A percentile compares a stretch with the other conserved stretches of the same genome.
These are phyloP conservation scores for Drosophila mulleri DNA, from an alignment of 2,888 invertebrate species.

Conservation along the genomic window DNA sequence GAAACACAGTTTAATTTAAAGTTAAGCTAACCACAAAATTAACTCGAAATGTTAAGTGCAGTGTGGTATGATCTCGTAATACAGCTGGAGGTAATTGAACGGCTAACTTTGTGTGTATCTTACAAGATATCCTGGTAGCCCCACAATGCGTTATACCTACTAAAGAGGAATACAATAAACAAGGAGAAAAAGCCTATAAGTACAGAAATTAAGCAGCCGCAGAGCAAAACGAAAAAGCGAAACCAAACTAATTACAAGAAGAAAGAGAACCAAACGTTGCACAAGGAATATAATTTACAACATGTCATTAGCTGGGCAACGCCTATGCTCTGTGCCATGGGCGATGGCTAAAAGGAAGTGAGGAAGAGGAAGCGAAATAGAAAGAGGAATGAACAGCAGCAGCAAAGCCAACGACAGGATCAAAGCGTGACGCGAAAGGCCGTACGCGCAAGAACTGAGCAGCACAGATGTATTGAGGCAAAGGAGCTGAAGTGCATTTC, in stretches of 20 bases:
- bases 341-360: slow-evolving; percentile 22
- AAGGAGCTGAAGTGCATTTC: slow-evolving; percentile 59
- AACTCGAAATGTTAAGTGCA: not conserved
- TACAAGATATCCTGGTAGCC: slow-evolving; percentile 19
- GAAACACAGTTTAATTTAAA: not conserved
- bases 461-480: slow-evolving; percentile 22
- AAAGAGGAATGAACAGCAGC: slow-evolving; percentile 3
- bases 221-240: slow-evolving; percentile 37
- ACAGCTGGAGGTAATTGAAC: slow-evolving; percentile 21
- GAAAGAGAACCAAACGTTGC: slow-evolving; percentile 29
- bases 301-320: slow-evolving; percentile 79
- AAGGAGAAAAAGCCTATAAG: slow-evolving; percentile 14
- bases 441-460: slow-evolving; percentile 51
- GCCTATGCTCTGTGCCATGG: slow-evolving; percentile 61
- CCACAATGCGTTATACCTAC: not conserved
- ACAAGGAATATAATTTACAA: slow-evolving; percentile 70
- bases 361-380: slow-evolving; percentile 6
- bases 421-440: slow-evolving; percentile 75
- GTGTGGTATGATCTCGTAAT: not conserved
- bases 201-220: slow-evolving; percentile 33
- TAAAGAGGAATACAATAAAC: slow-evolving; percentile 1
- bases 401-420: slow-evolving; percentile 61
- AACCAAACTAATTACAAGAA: slow-evolving; percentile 62
- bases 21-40: not conserved
- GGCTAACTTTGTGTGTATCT: not conserved